Percentiles rank a stretch among this genome's conserved stretches.
Conservation (phyloP, 2,797 vertebrate genomes). For the Zenarchopterus dispar region DNA sequence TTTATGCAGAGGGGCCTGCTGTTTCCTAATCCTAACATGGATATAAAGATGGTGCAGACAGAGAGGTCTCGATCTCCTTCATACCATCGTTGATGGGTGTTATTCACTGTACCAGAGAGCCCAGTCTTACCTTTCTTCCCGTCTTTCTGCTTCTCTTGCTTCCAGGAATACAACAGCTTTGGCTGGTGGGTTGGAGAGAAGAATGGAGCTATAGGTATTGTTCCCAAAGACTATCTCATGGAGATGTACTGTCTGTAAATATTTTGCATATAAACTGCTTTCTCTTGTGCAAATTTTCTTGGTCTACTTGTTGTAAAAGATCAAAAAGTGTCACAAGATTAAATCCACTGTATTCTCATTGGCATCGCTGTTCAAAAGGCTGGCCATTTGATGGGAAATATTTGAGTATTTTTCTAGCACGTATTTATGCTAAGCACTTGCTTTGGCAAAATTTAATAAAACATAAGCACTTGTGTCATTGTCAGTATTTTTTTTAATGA, state of each 20-base stretch:
- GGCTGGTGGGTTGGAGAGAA: conserved; percentile 99
- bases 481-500: background rate
- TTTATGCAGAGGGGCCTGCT: too few species aligned
- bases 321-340: background rate
- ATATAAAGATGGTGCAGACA: too few species aligned
- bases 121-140: background rate
- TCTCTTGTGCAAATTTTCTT: background rate
- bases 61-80: too few species aligned
- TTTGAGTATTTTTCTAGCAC: background rate
- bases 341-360: background rate
- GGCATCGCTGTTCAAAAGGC: background rate
- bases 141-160: conserved; percentile 33
- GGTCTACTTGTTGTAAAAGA: background rate
- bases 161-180: conserved; percentile 93
- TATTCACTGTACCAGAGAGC: background rate
- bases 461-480: background rate
- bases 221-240: conserved; percentile 95
- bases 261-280: conserved; percentile 56
- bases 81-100: too few species aligned
- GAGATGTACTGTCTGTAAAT: conserved; percentile 92
- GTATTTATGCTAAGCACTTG: conserved; percentile 32
- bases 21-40: too few species aligned
- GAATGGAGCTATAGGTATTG: conserved; percentile 93
- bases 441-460: conserved; percentile 18
- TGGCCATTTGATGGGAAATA: conserved; percentile 15